Percentiles rank a stretch among this genome's conserved stretches.
Evolutionary conservation across 2,113 vertebrate species (phyloP).

Genomic region (Lipotes vexillifer): DNA sequence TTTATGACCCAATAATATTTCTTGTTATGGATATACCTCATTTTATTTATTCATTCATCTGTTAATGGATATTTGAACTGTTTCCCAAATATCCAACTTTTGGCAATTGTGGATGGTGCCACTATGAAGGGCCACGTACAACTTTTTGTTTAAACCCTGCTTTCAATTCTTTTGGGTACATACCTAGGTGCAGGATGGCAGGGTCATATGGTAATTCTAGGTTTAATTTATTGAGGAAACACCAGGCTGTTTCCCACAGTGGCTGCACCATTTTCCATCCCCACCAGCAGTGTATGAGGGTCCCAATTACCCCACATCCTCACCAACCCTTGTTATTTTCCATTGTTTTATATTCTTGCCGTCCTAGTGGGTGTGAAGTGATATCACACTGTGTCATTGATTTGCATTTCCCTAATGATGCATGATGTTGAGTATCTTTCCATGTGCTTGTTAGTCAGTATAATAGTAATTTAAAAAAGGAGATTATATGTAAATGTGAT

Average conservation of each 20-base stretch:
- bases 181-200: neutral
- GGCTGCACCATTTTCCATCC: neutral
- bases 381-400: neutral
- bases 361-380: neutral
- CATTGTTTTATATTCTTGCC: neutral
- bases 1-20: neutral
- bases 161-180: neutral
- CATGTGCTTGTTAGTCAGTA: neutral
- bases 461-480: neutral
- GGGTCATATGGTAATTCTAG: neutral
- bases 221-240: neutral
- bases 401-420: neutral
- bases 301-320: neutral
- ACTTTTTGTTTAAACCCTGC: neutral
- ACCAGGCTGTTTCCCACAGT: neutral
- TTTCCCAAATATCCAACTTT: neutral
- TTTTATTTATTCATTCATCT: neutral
- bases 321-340: neutral
- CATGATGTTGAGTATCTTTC: neutral
- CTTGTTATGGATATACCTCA: neutral
- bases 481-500: neutral
- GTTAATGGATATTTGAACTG: neutral
- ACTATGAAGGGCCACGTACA: neutral
- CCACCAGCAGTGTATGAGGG: neutral
- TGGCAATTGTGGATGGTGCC: neutral